Evolutionary conservation across 2,797 vertebrate species (phyloP).

Genomic region (Bradypus variegatus): DNA sequence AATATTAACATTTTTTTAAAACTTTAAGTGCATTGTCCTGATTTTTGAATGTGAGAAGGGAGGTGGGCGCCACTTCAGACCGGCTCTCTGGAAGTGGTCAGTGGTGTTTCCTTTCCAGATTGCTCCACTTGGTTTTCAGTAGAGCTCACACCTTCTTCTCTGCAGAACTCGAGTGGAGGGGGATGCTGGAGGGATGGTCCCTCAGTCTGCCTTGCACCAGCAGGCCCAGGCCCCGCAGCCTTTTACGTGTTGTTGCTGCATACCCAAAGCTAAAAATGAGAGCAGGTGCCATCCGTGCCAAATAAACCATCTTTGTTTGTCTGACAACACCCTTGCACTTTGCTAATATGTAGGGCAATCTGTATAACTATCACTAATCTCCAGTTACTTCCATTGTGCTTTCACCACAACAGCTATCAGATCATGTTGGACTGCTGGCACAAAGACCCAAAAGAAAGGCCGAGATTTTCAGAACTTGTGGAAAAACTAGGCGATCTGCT

Average conservation of each 20-base stretch:
- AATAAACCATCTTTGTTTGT: background rate
- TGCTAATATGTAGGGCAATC: background rate
- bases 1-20: background rate
- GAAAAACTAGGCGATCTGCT: slow-evolving; percentile 88
- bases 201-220: no score
- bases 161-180: background rate
- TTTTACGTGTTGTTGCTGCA: background rate
- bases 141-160: background rate
- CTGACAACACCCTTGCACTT: no score
- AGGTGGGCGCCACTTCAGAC: background rate
- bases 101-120: background rate
- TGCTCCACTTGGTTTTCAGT: background rate
- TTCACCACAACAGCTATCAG: slow-evolving; percentile 80
- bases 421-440: slow-evolving; percentile 94
- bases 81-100: background rate
- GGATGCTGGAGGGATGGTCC: background rate
- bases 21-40: background rate
- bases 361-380: rapidly evolving
- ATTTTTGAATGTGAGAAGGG: background rate
- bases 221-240: background rate
- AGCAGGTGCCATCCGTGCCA: no score
- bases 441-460: slow-evolving; percentile 80
- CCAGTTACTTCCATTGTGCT: background rate
- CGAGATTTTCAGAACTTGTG: slow-evolving; percentile 86
- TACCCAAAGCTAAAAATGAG: background rate